A percentile compares a stretch with the other conserved stretches of the same genome.
phyloP scores from a whole-genome alignment of 2,888 invertebrate species.

The Thecophora atra region DNA sequence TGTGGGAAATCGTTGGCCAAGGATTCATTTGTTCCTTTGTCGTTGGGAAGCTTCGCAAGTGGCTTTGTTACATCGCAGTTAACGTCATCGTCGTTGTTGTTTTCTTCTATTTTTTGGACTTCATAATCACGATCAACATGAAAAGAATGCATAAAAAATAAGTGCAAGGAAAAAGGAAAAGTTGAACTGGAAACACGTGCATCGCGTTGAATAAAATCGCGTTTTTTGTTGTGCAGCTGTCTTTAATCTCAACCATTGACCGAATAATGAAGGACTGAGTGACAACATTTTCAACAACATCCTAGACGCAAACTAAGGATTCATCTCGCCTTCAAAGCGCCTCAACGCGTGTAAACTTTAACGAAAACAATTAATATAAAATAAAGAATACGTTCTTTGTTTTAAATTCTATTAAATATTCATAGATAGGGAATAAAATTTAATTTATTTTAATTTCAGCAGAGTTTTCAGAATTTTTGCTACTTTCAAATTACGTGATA shows the following conservation, averaged over 20 bases:
- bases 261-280: background rate
- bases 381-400: background rate
- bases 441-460: too few species aligned
- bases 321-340: background rate
- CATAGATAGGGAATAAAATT: too few species aligned
- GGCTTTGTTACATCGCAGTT: background rate
- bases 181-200: background rate
- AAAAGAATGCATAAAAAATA: background rate
- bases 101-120: background rate
- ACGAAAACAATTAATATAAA: constrained; percentile 2
- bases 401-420: too few species aligned
- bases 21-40: constrained; percentile 28
- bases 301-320: background rate
- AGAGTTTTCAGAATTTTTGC: too few species aligned
- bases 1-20: constrained; percentile 33
- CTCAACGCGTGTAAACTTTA: constrained; percentile 3
- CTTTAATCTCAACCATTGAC: too few species aligned
- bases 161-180: constrained; percentile 6
- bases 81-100: background rate
- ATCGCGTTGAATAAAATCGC: background rate
- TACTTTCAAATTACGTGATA: too few species aligned
- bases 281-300: constrained; percentile 13
- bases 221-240: background rate
- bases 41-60: background rate
- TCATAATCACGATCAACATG: constrained; percentile 32